Evolutionary conservation across 2,888 invertebrate genomes (phyloP).

Genomic region (Nephrotoma appendiculata): DNA sequence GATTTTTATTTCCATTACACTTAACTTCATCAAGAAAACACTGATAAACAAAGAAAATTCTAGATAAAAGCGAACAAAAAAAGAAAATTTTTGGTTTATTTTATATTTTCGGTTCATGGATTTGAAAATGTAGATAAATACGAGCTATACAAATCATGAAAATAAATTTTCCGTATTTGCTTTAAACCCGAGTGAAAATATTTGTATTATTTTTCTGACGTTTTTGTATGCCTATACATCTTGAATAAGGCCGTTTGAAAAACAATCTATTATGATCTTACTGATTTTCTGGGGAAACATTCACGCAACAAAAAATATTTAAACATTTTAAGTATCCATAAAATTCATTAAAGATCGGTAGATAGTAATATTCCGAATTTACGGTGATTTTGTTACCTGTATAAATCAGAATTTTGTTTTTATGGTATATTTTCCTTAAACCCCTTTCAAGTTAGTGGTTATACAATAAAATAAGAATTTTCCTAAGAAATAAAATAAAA

Average conservation of each 20-base stretch:
- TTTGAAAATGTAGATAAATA: not conserved
- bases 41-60: not conserved
- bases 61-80: not conserved
- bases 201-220: not conserved
- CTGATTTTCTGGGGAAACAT: not conserved
- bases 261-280: not conserved
- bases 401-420: not conserved
- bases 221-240: not conserved
- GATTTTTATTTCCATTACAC: not conserved
- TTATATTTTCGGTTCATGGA: not conserved
- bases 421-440: no score
- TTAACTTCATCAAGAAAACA: constrained; percentile 3
- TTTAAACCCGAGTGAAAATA: not conserved
- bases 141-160: not conserved
- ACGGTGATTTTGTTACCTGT: not conserved
- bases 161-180: not conserved
- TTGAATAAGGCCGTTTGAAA: not conserved
- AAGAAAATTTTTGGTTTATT: not conserved
- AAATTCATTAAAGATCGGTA: not conserved
- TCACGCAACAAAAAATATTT: not conserved
- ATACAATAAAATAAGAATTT: no score
- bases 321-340: not conserved
- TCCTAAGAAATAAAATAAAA: no score
- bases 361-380: not conserved
- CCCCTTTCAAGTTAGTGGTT: no score